A percentile compares a stretch with the other conserved stretches of the same genome.
Conservation (phyloP, 2,888 invertebrate species). For the Pyrochroa serraticornis region DNA sequence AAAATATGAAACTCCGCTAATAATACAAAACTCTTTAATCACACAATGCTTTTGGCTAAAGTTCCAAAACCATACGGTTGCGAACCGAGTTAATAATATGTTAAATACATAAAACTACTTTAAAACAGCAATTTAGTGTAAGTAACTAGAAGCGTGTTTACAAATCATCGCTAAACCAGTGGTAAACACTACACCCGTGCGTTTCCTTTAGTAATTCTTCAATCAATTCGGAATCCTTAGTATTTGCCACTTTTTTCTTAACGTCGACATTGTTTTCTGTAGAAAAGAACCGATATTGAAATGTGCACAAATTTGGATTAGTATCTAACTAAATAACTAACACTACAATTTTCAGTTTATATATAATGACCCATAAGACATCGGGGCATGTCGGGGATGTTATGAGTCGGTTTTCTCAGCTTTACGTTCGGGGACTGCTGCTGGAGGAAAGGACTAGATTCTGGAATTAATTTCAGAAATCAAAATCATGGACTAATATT, state of each 20-base stretch:
- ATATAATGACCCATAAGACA: conserved; percentile 70
- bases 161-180: conserved; percentile 52
- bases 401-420: conserved; percentile 50
- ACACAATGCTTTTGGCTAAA: background rate
- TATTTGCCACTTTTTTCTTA: conserved; percentile 49
- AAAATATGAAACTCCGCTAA: conserved; percentile 24
- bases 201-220: conserved; percentile 68
- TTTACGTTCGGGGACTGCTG: conserved; percentile 31
- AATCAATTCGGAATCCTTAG: conserved; percentile 39
- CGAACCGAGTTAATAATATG: background rate
- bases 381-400: conserved; percentile 67
- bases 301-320: conserved; percentile 15
- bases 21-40: conserved; percentile 10
- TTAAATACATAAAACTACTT: background rate
- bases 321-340: conserved; percentile 3
- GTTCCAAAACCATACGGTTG: background rate
- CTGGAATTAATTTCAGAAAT: conserved; percentile 38
- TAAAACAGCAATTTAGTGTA: no score
- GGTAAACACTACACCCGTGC: conserved; percentile 68
- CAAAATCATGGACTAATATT: background rate
- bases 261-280: conserved; percentile 57
- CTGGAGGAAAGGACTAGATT: conserved; percentile 30
- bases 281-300: conserved; percentile 48
- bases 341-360: conserved; percentile 41
- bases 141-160: background rate